A percentile compares a stretch with the other conserved stretches of the same genome.
These are phyloP conservation scores for Agrilus planipennis DNA, from an alignment of 1,140 invertebrate species.

Conservation along the genomic window DNA sequence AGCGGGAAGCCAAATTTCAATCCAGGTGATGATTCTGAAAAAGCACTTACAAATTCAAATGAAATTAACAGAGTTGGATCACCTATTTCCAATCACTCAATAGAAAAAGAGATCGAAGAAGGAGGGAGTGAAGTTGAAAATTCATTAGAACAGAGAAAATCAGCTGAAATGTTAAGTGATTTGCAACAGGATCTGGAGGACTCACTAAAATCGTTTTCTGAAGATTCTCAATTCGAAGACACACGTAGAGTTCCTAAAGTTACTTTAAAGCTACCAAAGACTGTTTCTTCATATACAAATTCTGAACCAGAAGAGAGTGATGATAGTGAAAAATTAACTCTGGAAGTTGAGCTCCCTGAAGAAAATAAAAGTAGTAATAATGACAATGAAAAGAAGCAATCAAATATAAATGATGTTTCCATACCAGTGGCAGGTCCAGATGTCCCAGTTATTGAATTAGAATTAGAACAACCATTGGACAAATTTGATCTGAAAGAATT, in stretches of 20 bases:
- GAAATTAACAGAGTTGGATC: too few species aligned
- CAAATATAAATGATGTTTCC: conserved; percentile 14
- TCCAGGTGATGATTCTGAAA: too few species aligned
- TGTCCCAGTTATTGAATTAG: conserved; percentile 54
- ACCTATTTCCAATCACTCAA: too few species aligned
- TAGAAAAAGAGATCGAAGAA: conserved; percentile 11
- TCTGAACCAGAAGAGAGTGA: conserved; percentile 34
- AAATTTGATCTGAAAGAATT: conserved; percentile 57
- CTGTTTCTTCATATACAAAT: conserved; percentile 15
- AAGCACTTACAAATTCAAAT: too few species aligned
- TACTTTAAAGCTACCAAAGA: conserved; percentile 38
- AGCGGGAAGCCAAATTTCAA: too few species aligned
- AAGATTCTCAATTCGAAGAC: conserved; percentile 13
- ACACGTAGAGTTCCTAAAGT: conserved; percentile 38
- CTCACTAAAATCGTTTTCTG: not conserved
- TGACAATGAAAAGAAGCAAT: conserved; percentile 10
- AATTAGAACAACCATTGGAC: conserved; percentile 58
- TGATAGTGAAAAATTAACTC: conserved; percentile 43
- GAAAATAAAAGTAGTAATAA: conserved; percentile 8
- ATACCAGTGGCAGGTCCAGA: conserved; percentile 45
- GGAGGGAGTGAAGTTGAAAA: conserved; percentile 9
- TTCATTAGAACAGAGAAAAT: not conserved
- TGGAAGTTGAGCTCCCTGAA: conserved; percentile 32
- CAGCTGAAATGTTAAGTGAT: not conserved
- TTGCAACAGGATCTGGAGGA: not conserved